Evolutionary conservation across 2,888 invertebrate genomes (phyloP).

Genomic region (Phorcus lineatus): DNA sequence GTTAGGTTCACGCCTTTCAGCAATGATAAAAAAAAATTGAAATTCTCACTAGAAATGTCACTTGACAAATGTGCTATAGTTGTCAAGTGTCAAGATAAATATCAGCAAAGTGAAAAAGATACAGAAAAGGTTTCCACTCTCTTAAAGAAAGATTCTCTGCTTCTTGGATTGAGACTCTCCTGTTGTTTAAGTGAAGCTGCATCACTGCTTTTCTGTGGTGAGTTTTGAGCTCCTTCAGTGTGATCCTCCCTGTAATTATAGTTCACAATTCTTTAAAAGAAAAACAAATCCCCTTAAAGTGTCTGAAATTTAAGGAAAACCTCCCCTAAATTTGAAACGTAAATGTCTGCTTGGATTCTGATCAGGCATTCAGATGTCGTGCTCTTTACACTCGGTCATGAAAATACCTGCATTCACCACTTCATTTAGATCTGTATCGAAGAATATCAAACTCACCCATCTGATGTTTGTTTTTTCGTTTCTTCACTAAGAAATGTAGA

Average conservation of each 20-base stretch:
- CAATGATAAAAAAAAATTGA: no score
- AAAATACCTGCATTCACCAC: no score
- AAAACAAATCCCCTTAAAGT: no score
- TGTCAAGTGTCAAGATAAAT: background rate
- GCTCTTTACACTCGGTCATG: no score
- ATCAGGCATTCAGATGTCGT: no score
- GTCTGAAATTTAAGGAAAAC: no score
- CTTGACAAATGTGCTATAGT: background rate
- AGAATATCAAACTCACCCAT: background rate
- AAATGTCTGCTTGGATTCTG: no score
- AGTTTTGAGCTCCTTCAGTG: background rate
- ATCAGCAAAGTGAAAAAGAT: constrained; percentile 52
- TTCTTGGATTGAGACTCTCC: constrained; percentile 36
- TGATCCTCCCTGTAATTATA: no score
- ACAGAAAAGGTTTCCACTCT: constrained; percentile 63
- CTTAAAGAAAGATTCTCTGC: constrained; percentile 52
- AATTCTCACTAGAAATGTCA: background rate
- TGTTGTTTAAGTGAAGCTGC: constrained; percentile 1
- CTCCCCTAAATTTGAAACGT: no score
- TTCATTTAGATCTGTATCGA: no score
- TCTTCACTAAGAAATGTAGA: constrained; percentile 36
- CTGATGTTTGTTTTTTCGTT: background rate
- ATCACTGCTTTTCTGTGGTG: background rate
- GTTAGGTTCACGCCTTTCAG: no score
- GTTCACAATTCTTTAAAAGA: no score